Base-by-base conservation (phyloP, 2,113 vertebrate species). In the Oncorhynchus masou region DNA sequence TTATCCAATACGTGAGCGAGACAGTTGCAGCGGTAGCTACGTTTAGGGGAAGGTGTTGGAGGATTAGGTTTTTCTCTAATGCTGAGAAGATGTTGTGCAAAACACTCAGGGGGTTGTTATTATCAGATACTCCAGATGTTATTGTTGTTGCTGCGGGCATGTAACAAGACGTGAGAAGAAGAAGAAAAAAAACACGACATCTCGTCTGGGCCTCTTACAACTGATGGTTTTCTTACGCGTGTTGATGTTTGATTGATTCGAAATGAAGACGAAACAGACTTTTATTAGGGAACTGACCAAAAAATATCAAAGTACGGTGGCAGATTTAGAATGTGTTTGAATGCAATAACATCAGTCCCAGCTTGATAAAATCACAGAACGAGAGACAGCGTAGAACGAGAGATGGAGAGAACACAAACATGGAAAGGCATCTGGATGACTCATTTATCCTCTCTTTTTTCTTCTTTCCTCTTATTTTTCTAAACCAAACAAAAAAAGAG, bases 41-140 rank as follows among this genome's bases (percentile, higher is more conserved):
- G 81, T 88, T 87, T 82, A 74, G 85, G 13, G 84, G 34, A 85
- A 88, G 86, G 88, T 89, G 87, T 84, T 77, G 77, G 84, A 81
- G 85, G 85, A 88, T 86, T 83, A 83, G 85, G 83, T 83, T 78
- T 77, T 84, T 71, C 60, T 81, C 79, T 79, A 83, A 82, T 66
- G 71, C 71, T 19, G 77, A 76, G 70, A 83, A 68, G 80, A 85
- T 84, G 80, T 66, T 77, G 86, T 88, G 82, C 80, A 85, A 84
- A 88, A 86, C 86, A 88, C 83, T 87, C 83, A 68, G 76, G 83
- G 80, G 82, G 80, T 25, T 22, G 15, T 69, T 84, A 65, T 9
- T 39, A 74, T 76, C 72, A 71, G 75, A 87, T 84, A 73, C 59
- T 73, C 79, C 87, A 88, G 90, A 83, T 90, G 88, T 82, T 90